These are phyloP conservation scores for Toxotes lorentzi DNA, from an alignment of 2,797 vertebrate genomes.

Conservation along the genomic window DNA sequence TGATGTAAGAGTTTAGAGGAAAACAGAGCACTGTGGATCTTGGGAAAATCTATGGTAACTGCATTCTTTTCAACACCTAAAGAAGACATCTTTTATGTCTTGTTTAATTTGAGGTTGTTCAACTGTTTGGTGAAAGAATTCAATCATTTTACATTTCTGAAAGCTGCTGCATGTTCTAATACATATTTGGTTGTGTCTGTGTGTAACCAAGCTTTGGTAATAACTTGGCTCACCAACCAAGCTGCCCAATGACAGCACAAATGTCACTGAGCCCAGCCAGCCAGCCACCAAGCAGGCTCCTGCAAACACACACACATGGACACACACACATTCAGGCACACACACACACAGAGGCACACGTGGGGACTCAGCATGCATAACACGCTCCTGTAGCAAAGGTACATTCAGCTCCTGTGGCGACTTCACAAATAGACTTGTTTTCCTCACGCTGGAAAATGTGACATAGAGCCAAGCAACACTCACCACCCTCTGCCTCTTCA, in stretches of 20 bases:
- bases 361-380: constrained; percentile 40
- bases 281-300: constrained; percentile 44
- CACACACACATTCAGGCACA: constrained; percentile 17
- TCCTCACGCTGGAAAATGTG: constrained; percentile 80
- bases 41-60: not conserved
- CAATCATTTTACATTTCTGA: constrained; percentile 19
- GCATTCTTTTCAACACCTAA: constrained; percentile 36
- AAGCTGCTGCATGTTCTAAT: constrained; percentile 31
- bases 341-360: constrained; percentile 11
- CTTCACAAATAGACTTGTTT: constrained; percentile 82
- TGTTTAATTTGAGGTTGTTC: constrained; percentile 23
- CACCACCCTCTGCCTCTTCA: constrained; percentile 49
- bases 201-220: constrained; percentile 55
- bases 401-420: constrained; percentile 76
- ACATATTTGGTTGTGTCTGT: constrained; percentile 41
- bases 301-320: constrained; percentile 30
- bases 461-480: constrained; percentile 68
- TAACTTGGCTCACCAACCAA: constrained; percentile 53
- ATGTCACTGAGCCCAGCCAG: constrained; percentile 50
- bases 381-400: constrained; percentile 73
- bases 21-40: not conserved
- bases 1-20: constrained; percentile 34
- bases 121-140: constrained; percentile 29
- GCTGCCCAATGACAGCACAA: constrained; percentile 45
- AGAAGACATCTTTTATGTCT: constrained; percentile 17